A percentile compares a stretch with the other conserved stretches of the same genome.
These are phyloP conservation scores for Clivina fossor DNA, from an alignment of 2,888 invertebrate genomes.

Conservation along the genomic window DNA sequence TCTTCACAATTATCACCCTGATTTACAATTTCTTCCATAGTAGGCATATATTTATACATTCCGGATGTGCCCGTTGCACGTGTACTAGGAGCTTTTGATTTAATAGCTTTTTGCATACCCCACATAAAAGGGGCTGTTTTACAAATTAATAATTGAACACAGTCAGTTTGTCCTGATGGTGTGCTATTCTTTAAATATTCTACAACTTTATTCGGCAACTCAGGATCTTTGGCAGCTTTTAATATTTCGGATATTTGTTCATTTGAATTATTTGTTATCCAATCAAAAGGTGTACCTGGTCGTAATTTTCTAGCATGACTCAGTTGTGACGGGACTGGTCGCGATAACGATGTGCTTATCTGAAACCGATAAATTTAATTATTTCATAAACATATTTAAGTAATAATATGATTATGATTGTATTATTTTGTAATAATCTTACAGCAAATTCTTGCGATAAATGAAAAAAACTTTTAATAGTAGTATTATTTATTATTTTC, in stretches of 20 bases:
- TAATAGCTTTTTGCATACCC: slow-evolving; percentile 70
- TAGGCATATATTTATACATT: slow-evolving; percentile 66
- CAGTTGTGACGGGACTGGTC: slow-evolving; percentile 52
- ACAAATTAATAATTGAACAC: slow-evolving; percentile 72
- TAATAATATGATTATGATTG: too few species aligned
- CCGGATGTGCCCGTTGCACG: slow-evolving; percentile 45
- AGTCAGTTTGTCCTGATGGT: slow-evolving; percentile 64
- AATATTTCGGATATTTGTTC: slow-evolving; percentile 61
- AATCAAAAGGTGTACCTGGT: slow-evolving; percentile 57
- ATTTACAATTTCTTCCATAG: slow-evolving; percentile 59
- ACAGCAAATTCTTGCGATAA: too few species aligned
- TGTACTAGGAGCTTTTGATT: slow-evolving; percentile 42
- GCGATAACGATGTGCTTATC: slow-evolving; percentile 63
- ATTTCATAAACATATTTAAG: too few species aligned
- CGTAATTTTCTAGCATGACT: slow-evolving; percentile 43
- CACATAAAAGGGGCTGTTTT: slow-evolving; percentile 75
- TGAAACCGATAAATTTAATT: slow-evolving; percentile 50
- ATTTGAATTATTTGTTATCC: slow-evolving; percentile 65
- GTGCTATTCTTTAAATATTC: slow-evolving; percentile 59
- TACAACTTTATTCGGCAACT: slow-evolving; percentile 64
- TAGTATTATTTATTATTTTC: too few species aligned
- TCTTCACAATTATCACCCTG: slow-evolving; percentile 66
- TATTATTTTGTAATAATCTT: too few species aligned
- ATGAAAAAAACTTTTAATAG: too few species aligned
- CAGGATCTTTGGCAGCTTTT: slow-evolving; percentile 61